phyloP scores from a whole-genome alignment of 2,113 vertebrate genomes.

The Sceloporus tristichus region DNA sequence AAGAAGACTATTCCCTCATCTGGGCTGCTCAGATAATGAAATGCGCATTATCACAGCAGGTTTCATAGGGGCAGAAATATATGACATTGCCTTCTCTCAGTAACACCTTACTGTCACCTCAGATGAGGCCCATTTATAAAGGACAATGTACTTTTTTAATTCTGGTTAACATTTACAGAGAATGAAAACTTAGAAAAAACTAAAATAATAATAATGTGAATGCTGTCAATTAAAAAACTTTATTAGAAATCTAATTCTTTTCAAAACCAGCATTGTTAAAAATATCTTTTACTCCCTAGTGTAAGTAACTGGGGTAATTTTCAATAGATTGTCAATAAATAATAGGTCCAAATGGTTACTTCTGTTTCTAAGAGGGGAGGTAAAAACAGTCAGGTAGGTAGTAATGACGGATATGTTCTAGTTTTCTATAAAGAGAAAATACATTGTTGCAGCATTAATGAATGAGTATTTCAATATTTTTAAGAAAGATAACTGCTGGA shows the following conservation, averaged over 20 bases:
- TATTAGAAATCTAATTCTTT: constrained; percentile 28
- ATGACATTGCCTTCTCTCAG: no score
- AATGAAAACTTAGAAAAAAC: no score
- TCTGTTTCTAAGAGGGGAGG: background rate
- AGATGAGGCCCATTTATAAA: no score
- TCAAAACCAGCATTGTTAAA: background rate
- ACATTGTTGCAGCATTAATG: constrained; percentile 1
- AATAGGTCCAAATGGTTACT: background rate
- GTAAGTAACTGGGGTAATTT: background rate
- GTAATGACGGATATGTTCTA: background rate
- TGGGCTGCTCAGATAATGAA: no score
- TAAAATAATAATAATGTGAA: background rate
- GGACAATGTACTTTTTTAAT: no score
- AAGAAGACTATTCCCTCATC: no score
- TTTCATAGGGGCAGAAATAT: no score
- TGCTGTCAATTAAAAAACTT: background rate
- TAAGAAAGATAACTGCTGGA: background rate
- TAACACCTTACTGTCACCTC: no score
- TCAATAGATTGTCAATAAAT: background rate
- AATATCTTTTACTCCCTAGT: background rate
- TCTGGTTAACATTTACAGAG: no score
- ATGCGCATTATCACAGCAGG: no score
- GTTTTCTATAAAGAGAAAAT: background rate
- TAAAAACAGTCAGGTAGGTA: background rate
- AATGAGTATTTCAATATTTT: background rate